These are phyloP conservation scores for Aurelia aurita complex sp. Pacific DNA, from an alignment of 30 jellyfish, hydroid and myxozoan species.

Conservation along the genomic window DNA sequence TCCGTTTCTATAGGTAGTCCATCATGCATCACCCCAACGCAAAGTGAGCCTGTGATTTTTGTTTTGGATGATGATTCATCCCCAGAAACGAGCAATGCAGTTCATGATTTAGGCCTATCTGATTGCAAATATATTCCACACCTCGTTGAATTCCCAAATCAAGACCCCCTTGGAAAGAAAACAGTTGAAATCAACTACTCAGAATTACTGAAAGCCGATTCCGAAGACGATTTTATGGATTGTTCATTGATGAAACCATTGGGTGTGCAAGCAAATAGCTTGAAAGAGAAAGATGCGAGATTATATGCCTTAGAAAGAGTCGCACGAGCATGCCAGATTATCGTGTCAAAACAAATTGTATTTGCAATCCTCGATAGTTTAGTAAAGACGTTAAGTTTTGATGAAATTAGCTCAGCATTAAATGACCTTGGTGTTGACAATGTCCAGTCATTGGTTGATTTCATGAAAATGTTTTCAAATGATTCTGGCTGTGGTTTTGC, in stretches of 20 bases:
- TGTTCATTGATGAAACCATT: conserved; percentile 20
- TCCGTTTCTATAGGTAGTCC: conserved; percentile 6
- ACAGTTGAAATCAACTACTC: conserved; percentile 19
- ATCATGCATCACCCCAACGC: conserved; percentile 1
- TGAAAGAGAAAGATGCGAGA: conserved; percentile 29
- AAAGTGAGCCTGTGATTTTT: conserved; percentile 19
- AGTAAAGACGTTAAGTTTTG: conserved; percentile 44
- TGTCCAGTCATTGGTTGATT: conserved; percentile 49
- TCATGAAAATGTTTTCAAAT: conserved; percentile 13
- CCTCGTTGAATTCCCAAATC: conserved; percentile 44
- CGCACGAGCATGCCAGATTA: conserved; percentile 3
- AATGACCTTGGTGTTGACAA: conserved; percentile 64
- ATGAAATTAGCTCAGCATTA: conserved; percentile 63
- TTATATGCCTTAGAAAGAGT: conserved; percentile 51
- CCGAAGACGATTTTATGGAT: background rate
- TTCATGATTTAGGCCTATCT: conserved; percentile 46
- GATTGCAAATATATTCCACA: conserved; percentile 62
- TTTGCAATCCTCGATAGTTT: conserved; percentile 50
- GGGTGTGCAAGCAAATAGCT: conserved; percentile 48
- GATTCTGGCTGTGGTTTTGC: too few species aligned
- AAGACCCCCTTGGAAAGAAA: conserved; percentile 61
- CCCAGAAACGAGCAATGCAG: conserved; percentile 18
- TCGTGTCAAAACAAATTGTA: conserved; percentile 39
- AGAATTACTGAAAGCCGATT: background rate
- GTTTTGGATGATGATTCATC: conserved; percentile 1